Evolutionary conservation across 2,113 vertebrate genomes (phyloP).

Genomic region (Melanostigma gelatinosum): DNA sequence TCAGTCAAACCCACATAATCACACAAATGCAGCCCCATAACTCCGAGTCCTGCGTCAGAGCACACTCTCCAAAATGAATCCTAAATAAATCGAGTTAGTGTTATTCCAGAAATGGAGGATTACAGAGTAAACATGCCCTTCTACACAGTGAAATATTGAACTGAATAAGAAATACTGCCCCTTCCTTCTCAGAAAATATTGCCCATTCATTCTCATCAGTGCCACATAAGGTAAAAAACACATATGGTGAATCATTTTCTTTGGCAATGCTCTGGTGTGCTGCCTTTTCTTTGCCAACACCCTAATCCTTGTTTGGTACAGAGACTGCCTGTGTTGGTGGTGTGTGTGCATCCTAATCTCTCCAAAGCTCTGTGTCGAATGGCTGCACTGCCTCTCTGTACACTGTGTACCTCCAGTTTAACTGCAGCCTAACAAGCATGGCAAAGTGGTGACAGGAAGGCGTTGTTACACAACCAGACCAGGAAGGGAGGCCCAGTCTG

Average conservation of each 20-base stretch:
- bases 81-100: slow-evolving; percentile 56
- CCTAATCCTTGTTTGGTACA: slow-evolving; percentile 75
- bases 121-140: slow-evolving; percentile 39
- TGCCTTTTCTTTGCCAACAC: slow-evolving; percentile 58
- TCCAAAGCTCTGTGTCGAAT: slow-evolving; percentile 81
- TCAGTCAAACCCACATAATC: slow-evolving; percentile 52
- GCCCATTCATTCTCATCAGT: slow-evolving; percentile 51
- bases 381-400: slow-evolving; percentile 70
- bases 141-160: slow-evolving; percentile 44
- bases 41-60: slow-evolving; percentile 36
- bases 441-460: slow-evolving; percentile 58
- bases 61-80: slow-evolving; percentile 59
- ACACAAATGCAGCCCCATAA: slow-evolving; percentile 59
- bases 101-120: slow-evolving; percentile 62
- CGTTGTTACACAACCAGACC: slow-evolving; percentile 40
- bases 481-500: slow-evolving; percentile 5
- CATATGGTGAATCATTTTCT: slow-evolving; percentile 37
- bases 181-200: slow-evolving; percentile 53
- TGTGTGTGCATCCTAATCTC: slow-evolving; percentile 75
- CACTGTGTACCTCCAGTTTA: slow-evolving; percentile 67
- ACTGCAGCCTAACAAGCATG: slow-evolving; percentile 52
- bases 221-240: slow-evolving; percentile 48
- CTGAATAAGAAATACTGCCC: slow-evolving; percentile 34
- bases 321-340: slow-evolving; percentile 68
- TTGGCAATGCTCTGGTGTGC: slow-evolving; percentile 35